Evolutionary conservation across 2,113 vertebrate genomes (phyloP), one percentile per base, ranked within the genome.

Genomic region (Laterallus jamaicensis): DNA sequence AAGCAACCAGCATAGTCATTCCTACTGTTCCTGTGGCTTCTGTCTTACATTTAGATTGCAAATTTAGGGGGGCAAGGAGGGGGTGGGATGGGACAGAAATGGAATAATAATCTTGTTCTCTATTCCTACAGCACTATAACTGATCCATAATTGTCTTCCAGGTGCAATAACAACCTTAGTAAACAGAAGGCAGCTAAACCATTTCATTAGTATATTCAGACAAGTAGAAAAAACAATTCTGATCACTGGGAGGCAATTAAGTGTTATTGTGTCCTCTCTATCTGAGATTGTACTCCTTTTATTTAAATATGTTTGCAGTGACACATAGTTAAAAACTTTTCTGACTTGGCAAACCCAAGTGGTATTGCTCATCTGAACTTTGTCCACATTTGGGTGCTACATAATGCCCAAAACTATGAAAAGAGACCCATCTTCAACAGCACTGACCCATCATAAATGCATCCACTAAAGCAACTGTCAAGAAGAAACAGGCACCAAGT

Each of bases 281-380:
- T 68, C 42, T 75, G 66, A 91, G 39, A 64, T 6, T 76, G 42
- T 31, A 42, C 20, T 87, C 60, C 93, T 91, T 94, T 90, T 90
- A 59, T 87, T 82, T 68, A 56, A 87, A 64, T 59, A 66, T 5
- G 5, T 66, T 96, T 76, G 58, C 32, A 80, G 62, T 62, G 52
- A 87, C 44, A 76, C 56, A 44, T 15, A 76, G 10, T 49, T 87
- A 4, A 82, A 87, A 79, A 60, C 6, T 75, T 71, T 82, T 89
- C n/a, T 86, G 37, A 64, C 37, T 91, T 92, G 83, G 69, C 69
- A 95, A 84, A 55, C 31, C 40, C 24, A 31, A 31, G 1, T 18
- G 14, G 50, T 70, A 86, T 86, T 91, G 52, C 83, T 92, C 69
- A 40, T 59, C 64, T 78, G 80, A 95, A 86, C 37, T 75, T 86